phyloP scores from a whole-genome alignment of 2,888 invertebrate species.

The Girardia tigrina region DNA sequence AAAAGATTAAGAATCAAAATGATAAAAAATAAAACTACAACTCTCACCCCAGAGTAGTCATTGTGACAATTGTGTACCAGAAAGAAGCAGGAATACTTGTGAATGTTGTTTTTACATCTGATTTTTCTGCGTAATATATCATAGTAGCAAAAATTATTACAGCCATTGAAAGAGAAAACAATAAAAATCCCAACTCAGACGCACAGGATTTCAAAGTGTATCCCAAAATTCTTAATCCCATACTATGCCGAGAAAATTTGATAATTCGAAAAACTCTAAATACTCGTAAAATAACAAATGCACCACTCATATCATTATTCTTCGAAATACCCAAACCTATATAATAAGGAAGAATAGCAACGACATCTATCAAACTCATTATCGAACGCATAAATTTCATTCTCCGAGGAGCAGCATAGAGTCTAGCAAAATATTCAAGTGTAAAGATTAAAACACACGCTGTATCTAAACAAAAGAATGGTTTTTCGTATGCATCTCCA shows the following conservation, averaged over 20 bases:
- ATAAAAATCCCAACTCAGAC: slow-evolving; percentile 93
- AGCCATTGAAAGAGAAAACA: slow-evolving; percentile 97
- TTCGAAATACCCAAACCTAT: slow-evolving; percentile 91
- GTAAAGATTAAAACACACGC: slow-evolving; percentile 99
- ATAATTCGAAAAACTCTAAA: slow-evolving; percentile 99
- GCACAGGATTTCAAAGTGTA: slow-evolving; percentile 98
- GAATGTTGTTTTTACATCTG: slow-evolving; percentile 85
- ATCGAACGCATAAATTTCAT: slow-evolving; percentile 93
- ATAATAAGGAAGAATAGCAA: slow-evolving; percentile 95
- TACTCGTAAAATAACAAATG: slow-evolving; percentile 92
- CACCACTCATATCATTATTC: slow-evolving; percentile 94
- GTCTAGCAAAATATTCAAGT: slow-evolving; percentile 75
- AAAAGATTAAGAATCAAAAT: no score
- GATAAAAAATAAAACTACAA: no score
- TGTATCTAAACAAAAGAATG: slow-evolving; percentile 96
- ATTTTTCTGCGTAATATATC: slow-evolving; percentile 99
- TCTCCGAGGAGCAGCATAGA: slow-evolving; percentile 94
- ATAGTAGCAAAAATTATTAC: slow-evolving; percentile 99
- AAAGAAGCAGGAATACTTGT: slow-evolving; percentile 98
- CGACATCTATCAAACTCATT: slow-evolving; percentile 98
- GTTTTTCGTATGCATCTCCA: slow-evolving; percentile 77
- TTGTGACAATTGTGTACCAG: slow-evolving; percentile 99
- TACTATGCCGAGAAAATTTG: slow-evolving; percentile 98
- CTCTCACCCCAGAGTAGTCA: slow-evolving; percentile 98
- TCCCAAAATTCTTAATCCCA: slow-evolving; percentile 89